These are phyloP conservation scores for Peromyscus eremicus DNA, from an alignment of 2,797 vertebrate species.

Conservation along the genomic window DNA sequence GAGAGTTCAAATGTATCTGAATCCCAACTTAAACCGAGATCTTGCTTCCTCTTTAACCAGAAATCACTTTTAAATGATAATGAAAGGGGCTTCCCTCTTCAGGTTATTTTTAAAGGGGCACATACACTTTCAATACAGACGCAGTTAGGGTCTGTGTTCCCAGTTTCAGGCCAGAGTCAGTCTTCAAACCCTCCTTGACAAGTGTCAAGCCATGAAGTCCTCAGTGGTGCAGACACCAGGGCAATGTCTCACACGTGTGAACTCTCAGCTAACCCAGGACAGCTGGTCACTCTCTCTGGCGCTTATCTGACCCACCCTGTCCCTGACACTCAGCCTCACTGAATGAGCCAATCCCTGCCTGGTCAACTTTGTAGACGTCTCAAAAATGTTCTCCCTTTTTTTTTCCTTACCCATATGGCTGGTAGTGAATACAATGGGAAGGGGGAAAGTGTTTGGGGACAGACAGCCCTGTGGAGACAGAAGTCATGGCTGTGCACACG, in stretches of 20 bases:
- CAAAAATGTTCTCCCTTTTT: background rate
- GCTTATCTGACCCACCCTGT: background rate
- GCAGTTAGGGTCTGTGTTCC: background rate
- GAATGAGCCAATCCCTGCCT: background rate
- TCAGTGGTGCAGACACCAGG: too few species aligned
- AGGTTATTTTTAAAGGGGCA: background rate
- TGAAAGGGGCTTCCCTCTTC: background rate
- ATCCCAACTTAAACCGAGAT: background rate
- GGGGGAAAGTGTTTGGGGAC: background rate
- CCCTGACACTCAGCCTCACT: too few species aligned
- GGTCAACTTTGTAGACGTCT: background rate
- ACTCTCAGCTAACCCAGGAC: background rate
- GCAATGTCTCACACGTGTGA: fast-evolving
- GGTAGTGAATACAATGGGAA: background rate
- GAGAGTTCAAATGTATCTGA: conserved; percentile 3
- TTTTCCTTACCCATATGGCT: background rate
- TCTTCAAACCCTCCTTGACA: background rate
- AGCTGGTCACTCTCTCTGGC: too few species aligned
- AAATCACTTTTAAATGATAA: conserved; percentile 2
- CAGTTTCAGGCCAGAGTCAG: background rate
- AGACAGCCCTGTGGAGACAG: background rate
- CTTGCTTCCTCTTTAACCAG: conserved; percentile 1
- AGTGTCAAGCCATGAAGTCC: background rate
- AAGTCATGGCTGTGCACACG: background rate
- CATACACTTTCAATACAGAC: background rate